These are phyloP conservation scores for Spondyliosoma cantharus DNA, from an alignment of 2,797 vertebrate genomes.

Conservation along the genomic window DNA sequence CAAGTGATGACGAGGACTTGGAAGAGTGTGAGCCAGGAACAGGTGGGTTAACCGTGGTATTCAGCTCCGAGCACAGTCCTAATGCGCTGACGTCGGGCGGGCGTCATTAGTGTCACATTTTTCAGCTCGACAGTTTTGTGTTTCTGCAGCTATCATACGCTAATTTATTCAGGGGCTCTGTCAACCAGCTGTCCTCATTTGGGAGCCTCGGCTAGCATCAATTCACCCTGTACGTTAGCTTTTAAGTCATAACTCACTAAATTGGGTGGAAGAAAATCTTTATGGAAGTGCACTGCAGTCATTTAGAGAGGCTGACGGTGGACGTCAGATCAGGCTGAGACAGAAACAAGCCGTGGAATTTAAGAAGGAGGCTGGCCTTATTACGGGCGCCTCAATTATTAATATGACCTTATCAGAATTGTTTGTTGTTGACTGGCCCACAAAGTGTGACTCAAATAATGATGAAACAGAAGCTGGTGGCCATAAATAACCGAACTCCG, in stretches of 20 bases:
- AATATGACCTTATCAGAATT: conserved; percentile 76
- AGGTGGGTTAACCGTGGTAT: conserved; percentile 85
- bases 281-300: conserved; percentile 34
- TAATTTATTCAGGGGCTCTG: conserved; percentile 22
- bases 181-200: conserved; percentile 48
- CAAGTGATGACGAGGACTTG: conserved; percentile 95
- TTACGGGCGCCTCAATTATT: conserved; percentile 71
- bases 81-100: conserved; percentile 8
- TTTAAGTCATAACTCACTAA: conserved; percentile 42
- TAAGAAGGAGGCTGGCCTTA: conserved; percentile 65
- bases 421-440: conserved; percentile 67
- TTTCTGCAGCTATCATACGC: conserved; percentile 15
- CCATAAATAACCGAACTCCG: conserved; percentile 45
- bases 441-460: conserved; percentile 68
- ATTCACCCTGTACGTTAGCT: conserved; percentile 25
- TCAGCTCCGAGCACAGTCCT: background rate
- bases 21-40: conserved; percentile 97
- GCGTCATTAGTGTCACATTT: conserved; percentile 22
- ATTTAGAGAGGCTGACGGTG: conserved; percentile 54
- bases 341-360: conserved; percentile 62
- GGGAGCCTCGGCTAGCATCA: conserved; percentile 17
- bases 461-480: conserved; percentile 51
- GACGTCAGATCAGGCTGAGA: conserved; percentile 47
- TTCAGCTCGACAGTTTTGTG: conserved; percentile 16
- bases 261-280: conserved; percentile 34